Percentiles rank a stretch among this genome's conserved stretches.
Conservation (phyloP, 2,113 vertebrate genomes). For the Xiphias gladius region DNA sequence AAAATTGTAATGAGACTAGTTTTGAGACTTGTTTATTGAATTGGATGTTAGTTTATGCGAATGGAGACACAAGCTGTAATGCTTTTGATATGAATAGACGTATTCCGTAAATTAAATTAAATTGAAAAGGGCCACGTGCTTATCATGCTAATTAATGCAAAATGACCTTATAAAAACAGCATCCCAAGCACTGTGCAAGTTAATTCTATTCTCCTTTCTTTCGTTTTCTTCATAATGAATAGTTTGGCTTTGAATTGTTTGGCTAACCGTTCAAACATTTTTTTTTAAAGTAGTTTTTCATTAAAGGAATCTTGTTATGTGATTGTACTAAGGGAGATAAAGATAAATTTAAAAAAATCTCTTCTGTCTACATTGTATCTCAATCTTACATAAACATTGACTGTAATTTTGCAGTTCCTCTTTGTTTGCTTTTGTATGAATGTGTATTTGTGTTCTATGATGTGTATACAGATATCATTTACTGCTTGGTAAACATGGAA, state of each 20-base stretch:
- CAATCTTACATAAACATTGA: background rate
- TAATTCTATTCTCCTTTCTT: background rate
- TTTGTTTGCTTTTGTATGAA: background rate
- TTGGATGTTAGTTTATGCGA: background rate
- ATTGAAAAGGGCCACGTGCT: background rate
- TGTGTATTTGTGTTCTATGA: slow-evolving; percentile 4
- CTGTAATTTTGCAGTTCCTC: background rate
- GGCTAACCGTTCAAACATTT: background rate
- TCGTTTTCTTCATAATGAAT: background rate
- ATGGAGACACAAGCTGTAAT: background rate
- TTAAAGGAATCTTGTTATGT: background rate
- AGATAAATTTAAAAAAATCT: background rate
- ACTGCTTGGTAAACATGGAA: slow-evolving; percentile 37
- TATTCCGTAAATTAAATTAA: background rate
- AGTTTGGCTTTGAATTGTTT: background rate
- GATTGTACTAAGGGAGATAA: background rate
- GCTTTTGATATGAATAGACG: background rate
- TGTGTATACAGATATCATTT: background rate
- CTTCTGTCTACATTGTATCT: background rate
- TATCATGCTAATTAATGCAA: slow-evolving; percentile 23
- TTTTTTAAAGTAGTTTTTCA: background rate
- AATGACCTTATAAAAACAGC: slow-evolving; percentile 28
- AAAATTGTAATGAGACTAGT: slow-evolving; percentile 57
- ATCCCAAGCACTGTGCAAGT: slow-evolving; percentile 42
- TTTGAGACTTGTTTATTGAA: slow-evolving; percentile 41